These are phyloP conservation scores for Sebastes dallii DNA, from an alignment of 2,797 vertebrate species.

Conservation along the genomic window DNA sequence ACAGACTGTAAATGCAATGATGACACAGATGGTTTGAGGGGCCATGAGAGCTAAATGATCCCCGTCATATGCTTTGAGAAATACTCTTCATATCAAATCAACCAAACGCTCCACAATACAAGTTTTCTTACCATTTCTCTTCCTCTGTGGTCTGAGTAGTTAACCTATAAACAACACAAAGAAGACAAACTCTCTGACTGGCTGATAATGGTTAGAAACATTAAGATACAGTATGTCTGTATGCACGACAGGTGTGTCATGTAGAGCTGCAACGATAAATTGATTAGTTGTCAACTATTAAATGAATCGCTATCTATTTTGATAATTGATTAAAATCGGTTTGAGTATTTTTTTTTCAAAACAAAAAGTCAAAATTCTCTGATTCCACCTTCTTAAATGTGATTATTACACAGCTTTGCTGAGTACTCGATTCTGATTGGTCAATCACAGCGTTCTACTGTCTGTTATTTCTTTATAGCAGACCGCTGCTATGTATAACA, in stretches of 20 bases:
- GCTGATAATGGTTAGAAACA: neutral
- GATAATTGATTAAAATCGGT: no score
- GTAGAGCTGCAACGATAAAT: no score
- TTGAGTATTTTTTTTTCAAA: no score
- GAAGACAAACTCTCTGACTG: neutral
- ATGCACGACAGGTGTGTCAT: neutral
- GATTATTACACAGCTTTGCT: no score
- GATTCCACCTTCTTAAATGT: no score
- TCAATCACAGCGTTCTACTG: no score
- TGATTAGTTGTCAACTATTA: no score
- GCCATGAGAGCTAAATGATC: constrained; percentile 5
- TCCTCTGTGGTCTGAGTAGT: constrained; percentile 91
- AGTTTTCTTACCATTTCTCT: constrained; percentile 87
- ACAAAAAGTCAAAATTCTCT: no score
- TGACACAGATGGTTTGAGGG: constrained; percentile 29
- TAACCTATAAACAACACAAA: constrained; percentile 77
- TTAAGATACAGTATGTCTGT: neutral
- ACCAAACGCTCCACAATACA: neutral
- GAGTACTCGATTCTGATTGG: no score
- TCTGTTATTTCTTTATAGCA: no score
- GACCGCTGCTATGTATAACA: no score
- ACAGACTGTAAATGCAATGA: constrained; percentile 9
- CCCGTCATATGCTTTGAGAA: neutral
- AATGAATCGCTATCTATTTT: no score
- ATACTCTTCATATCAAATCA: neutral